Percentiles rank a stretch among this genome's conserved stretches.
Conservation (phyloP, 2,888 invertebrate species). For the Digitonthophagus gazella region DNA sequence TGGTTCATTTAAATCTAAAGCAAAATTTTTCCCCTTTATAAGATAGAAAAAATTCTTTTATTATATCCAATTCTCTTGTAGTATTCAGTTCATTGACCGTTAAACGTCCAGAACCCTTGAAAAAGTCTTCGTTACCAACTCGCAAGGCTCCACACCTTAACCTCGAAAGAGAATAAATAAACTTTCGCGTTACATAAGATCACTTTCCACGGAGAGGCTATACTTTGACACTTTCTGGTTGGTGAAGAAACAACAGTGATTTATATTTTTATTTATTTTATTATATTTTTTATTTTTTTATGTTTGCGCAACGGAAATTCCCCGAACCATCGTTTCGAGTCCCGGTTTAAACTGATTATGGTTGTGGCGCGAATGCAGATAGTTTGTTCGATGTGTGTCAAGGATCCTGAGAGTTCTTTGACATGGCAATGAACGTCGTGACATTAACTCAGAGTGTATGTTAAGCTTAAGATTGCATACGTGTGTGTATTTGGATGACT, state of each 20-base stretch:
- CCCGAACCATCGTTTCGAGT: neutral
- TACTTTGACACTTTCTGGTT: conserved; percentile 8
- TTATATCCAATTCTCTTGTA: neutral
- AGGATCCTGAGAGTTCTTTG: conserved; percentile 16
- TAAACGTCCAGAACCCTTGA: conserved; percentile 27
- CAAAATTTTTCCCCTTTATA: neutral
- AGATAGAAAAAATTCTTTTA: conserved; percentile 16
- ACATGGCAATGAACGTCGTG: conserved; percentile 10
- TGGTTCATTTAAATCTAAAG: neutral
- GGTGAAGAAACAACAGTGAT: neutral
- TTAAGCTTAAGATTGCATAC: no score
- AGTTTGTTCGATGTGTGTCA: conserved; percentile 2
- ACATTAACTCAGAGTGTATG: neutral
- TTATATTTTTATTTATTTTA: no score
- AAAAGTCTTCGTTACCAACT: conserved; percentile 18
- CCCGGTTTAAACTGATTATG: neutral
- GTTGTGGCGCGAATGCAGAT: conserved; percentile 6
- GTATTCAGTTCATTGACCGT: conserved; percentile 21
- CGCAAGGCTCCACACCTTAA: neutral
- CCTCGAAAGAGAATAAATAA: conserved; percentile 5
- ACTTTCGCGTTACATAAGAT: conserved; percentile 17
- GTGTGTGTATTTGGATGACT: neutral
- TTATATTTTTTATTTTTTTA: conserved; percentile 3
- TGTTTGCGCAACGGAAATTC: conserved; percentile 1
- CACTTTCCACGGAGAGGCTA: conserved; percentile 20